Percentiles rank a stretch among this genome's conserved stretches.
Evolutionary conservation across 2,113 vertebrate species (phyloP).

Genomic region (Pantherophis guttatus): DNA sequence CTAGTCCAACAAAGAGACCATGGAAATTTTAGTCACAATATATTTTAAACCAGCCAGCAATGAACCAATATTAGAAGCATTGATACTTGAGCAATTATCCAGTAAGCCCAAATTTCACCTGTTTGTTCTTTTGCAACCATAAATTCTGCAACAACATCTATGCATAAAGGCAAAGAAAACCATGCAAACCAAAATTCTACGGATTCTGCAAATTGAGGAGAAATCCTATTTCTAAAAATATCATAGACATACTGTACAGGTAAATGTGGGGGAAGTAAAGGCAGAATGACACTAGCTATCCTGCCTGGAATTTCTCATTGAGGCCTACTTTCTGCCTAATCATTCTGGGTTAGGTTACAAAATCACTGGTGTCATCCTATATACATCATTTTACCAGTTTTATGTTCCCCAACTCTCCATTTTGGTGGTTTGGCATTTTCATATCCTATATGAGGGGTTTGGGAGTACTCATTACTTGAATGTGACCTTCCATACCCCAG

Average conservation of each 20-base stretch:
- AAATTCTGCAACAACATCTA: not conserved
- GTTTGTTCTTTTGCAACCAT: not conserved
- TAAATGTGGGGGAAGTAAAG: not conserved
- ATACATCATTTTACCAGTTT: not conserved
- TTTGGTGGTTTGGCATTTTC: not conserved
- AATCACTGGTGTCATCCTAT: not conserved
- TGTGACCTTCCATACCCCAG: not conserved
- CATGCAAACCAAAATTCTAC: not conserved
- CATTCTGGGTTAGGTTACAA: not conserved
- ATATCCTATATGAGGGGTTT: not conserved
- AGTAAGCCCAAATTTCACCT: not conserved
- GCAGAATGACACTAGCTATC: not conserved
- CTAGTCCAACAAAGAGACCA: not conserved
- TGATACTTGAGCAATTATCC: not conserved
- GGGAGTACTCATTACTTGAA: not conserved
- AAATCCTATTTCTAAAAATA: not conserved
- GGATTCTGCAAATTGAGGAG: not conserved
- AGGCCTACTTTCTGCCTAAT: not conserved
- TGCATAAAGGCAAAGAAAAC: not conserved
- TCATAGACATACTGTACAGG: not conserved
- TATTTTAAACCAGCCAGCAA: not conserved
- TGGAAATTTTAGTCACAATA: not conserved
- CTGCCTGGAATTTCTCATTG: not conserved
- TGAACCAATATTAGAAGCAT: not conserved
- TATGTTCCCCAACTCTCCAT: not conserved